Evolutionary conservation across 2,113 vertebrate genomes (phyloP), one percentile per base, ranked within the genome.

Genomic region (Steatornis caripensis): DNA sequence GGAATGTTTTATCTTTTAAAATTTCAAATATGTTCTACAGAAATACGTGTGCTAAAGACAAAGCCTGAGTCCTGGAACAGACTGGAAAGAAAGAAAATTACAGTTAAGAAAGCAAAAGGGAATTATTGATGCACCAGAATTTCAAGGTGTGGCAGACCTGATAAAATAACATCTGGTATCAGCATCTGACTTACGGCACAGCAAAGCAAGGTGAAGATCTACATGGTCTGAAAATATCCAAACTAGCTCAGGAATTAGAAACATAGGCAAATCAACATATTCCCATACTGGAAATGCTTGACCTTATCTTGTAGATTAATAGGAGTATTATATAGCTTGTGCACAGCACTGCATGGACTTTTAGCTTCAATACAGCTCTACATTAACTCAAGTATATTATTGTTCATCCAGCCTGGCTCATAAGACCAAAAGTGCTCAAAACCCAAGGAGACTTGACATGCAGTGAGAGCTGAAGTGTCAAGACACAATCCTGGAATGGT

Each of bases 141-240:
- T 90, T 60, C 0, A 0, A 88, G 15, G 43, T 11, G 22, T 75
- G 68, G 57, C 46, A 87, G 61, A 57, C 29, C 29, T 65, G 71
- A 78, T 84, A 94, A 92, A 78, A 29, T 75, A 64, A 60, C 75
- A 45, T 81, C 22, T 89, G 34, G 15, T 94, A 81, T 54, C 64
- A 64, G 13, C 34, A 78, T 58, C 43, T 78, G 23, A 75, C n/a
- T 74, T 72, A 45, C 22, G 46, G 37, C 34, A 62, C 20, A 43
- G 32, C 18, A 48, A 71, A 78, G 26, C 29, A 84, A 92, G 18
- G 11, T 68, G 29, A 57, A 62, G n/a, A 34, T 30, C 49, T 7
- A 30, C 6, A n/a, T 1, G 1, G 34, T 51, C 36, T 66, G 60
- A 84, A 92, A 92, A 84, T 23, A 87, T 7, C 23, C 32, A 58